These are phyloP conservation scores for Zosterops pallidus DNA, from an alignment of 2,113 vertebrate species.

Conservation along the genomic window DNA sequence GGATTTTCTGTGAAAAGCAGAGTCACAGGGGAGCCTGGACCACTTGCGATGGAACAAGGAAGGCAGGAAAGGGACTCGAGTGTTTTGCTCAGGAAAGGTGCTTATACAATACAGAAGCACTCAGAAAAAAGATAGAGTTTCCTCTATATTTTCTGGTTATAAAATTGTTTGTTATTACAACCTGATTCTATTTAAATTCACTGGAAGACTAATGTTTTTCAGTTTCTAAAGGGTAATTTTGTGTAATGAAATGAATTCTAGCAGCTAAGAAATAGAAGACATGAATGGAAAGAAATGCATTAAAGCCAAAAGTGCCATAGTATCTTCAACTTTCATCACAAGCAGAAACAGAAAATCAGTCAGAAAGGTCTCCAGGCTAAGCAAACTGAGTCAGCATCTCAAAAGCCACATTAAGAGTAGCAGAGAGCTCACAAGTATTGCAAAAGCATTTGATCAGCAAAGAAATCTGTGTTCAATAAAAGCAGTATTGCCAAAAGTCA, in stretches of 20 bases:
- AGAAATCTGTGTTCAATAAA: slow-evolving; percentile 25
- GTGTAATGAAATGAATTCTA: neutral
- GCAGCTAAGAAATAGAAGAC: neutral
- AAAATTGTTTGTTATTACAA: neutral
- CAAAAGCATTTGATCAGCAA: slow-evolving; percentile 31
- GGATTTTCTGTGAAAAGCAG: neutral
- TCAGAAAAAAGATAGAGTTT: neutral
- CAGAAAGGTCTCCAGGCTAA: neutral
- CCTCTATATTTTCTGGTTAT: neutral
- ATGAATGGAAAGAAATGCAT: neutral
- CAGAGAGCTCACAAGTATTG: slow-evolving; percentile 7
- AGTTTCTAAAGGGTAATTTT: neutral
- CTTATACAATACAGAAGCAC: neutral
- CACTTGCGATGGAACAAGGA: neutral
- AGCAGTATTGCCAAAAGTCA: neutral
- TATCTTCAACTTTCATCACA: neutral
- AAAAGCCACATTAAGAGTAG: neutral
- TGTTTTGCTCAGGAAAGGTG: neutral
- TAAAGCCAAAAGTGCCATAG: neutral
- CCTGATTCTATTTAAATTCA: neutral
- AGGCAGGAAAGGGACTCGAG: neutral
- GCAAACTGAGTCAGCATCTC: slow-evolving; percentile 41
- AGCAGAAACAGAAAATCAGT: neutral
- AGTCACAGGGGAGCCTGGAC: neutral
- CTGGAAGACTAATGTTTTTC: neutral